Conservation (phyloP, 2,113 vertebrate genomes). For the Leuciscus idus region DNA sequence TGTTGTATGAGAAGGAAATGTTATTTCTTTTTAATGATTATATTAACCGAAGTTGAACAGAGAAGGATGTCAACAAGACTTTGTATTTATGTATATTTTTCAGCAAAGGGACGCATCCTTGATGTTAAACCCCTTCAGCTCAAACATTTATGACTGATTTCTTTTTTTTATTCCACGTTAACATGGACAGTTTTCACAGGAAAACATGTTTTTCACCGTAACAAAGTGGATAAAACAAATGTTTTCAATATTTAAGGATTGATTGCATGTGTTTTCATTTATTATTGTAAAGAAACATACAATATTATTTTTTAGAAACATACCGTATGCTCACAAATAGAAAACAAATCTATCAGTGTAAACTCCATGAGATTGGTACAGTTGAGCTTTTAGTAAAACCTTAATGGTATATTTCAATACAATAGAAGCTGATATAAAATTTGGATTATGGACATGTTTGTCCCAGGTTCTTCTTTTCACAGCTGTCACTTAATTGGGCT, state of each 20-base stretch:
- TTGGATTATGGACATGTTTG: not conserved
- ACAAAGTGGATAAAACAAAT: conserved; percentile 26
- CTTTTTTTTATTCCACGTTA: not conserved
- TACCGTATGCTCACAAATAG: conserved; percentile 45
- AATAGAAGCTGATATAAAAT: not conserved
- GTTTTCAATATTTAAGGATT: conserved; percentile 50
- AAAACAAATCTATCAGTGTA: conserved; percentile 12
- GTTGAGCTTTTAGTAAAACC: not conserved
- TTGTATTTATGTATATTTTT: conserved; percentile 27
- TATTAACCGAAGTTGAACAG: not conserved
- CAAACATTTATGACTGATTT: conserved; percentile 10
- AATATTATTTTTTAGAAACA: conserved; percentile 53
- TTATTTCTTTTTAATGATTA: conserved; percentile 18
- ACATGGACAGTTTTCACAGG: not conserved
- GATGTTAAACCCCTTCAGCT: not conserved
- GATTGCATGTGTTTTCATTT: conserved; percentile 57
- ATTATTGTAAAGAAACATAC: conserved; percentile 55
- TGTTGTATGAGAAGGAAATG: conserved; percentile 22
- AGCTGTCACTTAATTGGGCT: not conserved
- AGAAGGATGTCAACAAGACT: not conserved
- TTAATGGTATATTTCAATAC: not conserved
- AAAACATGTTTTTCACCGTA: conserved; percentile 2
- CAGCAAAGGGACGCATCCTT: not conserved
- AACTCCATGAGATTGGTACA: conserved; percentile 5
- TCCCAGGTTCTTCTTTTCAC: not conserved